phyloP scores from a whole-genome alignment of 2,113 vertebrate genomes.

The Pelvicachromis taeniatus region DNA sequence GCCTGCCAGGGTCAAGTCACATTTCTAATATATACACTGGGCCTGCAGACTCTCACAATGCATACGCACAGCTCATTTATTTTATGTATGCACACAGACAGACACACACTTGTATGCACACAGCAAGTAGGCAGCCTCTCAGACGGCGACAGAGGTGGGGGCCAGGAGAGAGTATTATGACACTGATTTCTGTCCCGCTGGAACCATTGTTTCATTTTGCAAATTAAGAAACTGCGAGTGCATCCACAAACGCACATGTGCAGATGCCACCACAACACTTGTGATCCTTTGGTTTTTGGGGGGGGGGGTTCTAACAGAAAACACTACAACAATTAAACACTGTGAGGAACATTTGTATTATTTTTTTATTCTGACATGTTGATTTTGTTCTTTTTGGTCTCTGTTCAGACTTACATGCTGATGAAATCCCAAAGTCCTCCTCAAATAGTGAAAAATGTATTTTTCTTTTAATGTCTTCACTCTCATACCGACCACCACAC shows the following conservation, averaged over 20 bases:
- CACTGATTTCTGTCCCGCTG: conserved; percentile 71
- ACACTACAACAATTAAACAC: neutral
- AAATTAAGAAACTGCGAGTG: conserved; percentile 59
- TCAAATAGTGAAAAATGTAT: neutral
- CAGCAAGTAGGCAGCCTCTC: conserved; percentile 46
- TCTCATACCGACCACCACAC: neutral
- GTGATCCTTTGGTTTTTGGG: neutral
- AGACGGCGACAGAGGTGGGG: conserved; percentile 49
- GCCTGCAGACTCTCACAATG: conserved; percentile 76
- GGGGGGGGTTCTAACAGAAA: neutral
- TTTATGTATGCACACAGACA: conserved; percentile 76
- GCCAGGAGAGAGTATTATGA: conserved; percentile 45
- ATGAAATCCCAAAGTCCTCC: neutral
- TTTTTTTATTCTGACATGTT: neutral
- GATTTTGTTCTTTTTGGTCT: neutral
- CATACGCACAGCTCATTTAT: conserved; percentile 76
- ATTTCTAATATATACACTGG: conserved; percentile 81
- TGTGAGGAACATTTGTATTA: neutral
- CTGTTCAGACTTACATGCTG: neutral
- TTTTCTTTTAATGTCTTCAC: neutral
- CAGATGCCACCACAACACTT: neutral
- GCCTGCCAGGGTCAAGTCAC: conserved; percentile 85
- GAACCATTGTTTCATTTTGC: conserved; percentile 59
- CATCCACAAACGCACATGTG: neutral
- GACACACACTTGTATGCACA: conserved; percentile 42